phyloP scores from a whole-genome alignment of 2,797 vertebrate species.

The Sebastolobus alascanus region DNA sequence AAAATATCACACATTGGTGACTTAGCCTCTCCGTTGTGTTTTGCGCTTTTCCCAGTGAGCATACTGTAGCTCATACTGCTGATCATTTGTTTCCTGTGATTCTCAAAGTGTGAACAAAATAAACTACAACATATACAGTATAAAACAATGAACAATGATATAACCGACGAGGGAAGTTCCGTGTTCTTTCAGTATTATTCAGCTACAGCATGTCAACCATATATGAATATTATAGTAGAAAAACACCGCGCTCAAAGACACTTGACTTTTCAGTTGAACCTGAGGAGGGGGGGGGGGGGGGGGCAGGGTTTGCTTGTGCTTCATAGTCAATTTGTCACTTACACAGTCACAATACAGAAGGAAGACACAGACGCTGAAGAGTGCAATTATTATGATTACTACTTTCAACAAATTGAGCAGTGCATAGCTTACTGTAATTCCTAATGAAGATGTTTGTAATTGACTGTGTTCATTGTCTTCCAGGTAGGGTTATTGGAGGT shows the following conservation, averaged over 20 bases:
- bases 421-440: conserved; percentile 32
- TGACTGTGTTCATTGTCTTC: conserved; percentile 20
- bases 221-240: background rate
- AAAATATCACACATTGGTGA: conserved; percentile 8
- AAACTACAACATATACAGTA: background rate
- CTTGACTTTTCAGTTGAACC: conserved; percentile 34
- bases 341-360: conserved; percentile 23
- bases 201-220: background rate
- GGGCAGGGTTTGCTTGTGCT: conserved; percentile 29
- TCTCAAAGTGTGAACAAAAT: conserved; percentile 1
- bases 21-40: background rate
- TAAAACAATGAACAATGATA: background rate
- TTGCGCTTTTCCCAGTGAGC: background rate
- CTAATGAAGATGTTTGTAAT: conserved; percentile 39
- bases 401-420: conserved; percentile 26
- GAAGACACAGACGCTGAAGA: conserved; percentile 17
- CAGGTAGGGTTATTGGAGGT: conserved; percentile 2
- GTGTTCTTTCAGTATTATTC: background rate
- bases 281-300: background rate
- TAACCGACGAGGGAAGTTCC: background rate
- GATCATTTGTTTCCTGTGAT: background rate
- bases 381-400: conserved; percentile 54
- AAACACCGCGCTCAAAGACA: conserved; percentile 10
- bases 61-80: background rate
- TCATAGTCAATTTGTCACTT: conserved; percentile 35